phyloP scores from a whole-genome alignment of 1,140 invertebrate genomes.

The Drosophila seguyi region DNA sequence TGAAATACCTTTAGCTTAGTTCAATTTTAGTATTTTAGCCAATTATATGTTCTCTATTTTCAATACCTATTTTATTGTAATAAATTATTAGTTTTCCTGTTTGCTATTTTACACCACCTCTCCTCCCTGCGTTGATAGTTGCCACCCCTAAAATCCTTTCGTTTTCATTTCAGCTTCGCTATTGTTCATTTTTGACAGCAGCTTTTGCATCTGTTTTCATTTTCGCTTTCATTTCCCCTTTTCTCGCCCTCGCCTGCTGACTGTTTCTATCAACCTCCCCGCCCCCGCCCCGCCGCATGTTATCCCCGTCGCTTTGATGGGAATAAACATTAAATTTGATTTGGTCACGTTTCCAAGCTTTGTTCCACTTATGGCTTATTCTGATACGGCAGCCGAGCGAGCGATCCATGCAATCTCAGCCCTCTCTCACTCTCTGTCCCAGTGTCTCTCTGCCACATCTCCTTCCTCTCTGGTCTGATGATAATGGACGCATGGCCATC shows the following conservation, averaged over 20 bases:
- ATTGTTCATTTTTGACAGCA: slow-evolving; percentile 47
- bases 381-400: slow-evolving; percentile 38
- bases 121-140: not conserved
- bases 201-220: slow-evolving; percentile 57
- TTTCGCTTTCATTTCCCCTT: slow-evolving; percentile 18
- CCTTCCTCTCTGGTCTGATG: not conserved
- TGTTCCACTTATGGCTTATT: slow-evolving; percentile 85
- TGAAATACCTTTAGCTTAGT: not conserved
- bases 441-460: not conserved
- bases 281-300: slow-evolving; percentile 1
- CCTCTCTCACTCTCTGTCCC: slow-evolving; percentile 7
- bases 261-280: slow-evolving; percentile 35
- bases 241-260: not conserved
- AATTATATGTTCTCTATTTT: not conserved
- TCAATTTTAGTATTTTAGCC: rapidly evolving
- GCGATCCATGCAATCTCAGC: slow-evolving; percentile 67
- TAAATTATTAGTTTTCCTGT: not conserved
- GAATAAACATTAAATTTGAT: slow-evolving; percentile 82
- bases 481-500: slow-evolving; percentile 70
- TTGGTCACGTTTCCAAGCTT: slow-evolving; percentile 84
- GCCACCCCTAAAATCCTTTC: slow-evolving; percentile 4
- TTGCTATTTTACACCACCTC: not conserved
- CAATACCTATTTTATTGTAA: not conserved
- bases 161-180: slow-evolving; percentile 6
- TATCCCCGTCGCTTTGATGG: slow-evolving; percentile 50